Percentiles rank a stretch among this genome's conserved stretches.
Evolutionary conservation across 2,797 vertebrate genomes (phyloP).

Genomic region (Rhincodon typus): DNA sequence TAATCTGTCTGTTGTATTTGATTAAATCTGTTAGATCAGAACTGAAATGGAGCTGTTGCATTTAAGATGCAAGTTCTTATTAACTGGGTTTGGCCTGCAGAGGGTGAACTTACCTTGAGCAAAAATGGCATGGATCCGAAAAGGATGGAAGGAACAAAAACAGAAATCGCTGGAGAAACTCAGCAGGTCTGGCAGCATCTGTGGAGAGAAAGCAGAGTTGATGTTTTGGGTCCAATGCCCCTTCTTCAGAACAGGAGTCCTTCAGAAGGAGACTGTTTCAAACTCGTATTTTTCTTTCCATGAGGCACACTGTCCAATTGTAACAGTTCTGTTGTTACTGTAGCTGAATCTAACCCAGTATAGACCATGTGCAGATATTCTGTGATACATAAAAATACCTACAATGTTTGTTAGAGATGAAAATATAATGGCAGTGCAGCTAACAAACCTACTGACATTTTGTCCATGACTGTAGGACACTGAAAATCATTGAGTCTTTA

Average conservation of each 20-base stretch:
- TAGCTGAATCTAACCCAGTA: background rate
- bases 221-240: too few species aligned
- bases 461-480: background rate
- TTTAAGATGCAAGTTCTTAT: background rate
- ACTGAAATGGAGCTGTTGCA: background rate
- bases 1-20: background rate
- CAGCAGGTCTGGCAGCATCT: too few species aligned
- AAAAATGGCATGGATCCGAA: background rate
- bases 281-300: background rate
- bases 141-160: background rate
- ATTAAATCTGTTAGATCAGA: constrained; percentile 1
- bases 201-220: too few species aligned
- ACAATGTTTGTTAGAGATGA: background rate
- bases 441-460: background rate
- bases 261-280: background rate
- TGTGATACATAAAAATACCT: background rate
- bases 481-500: background rate
- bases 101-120: background rate
- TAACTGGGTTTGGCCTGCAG: background rate
- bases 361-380: background rate
- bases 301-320: background rate
- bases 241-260: too few species aligned
- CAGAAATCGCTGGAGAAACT: too few species aligned
- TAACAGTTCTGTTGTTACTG: background rate
- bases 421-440: background rate